Evolutionary conservation across 2,888 invertebrate species (phyloP), one percentile per base, ranked within the genome.

Genomic region (Andrena fulva): DNA sequence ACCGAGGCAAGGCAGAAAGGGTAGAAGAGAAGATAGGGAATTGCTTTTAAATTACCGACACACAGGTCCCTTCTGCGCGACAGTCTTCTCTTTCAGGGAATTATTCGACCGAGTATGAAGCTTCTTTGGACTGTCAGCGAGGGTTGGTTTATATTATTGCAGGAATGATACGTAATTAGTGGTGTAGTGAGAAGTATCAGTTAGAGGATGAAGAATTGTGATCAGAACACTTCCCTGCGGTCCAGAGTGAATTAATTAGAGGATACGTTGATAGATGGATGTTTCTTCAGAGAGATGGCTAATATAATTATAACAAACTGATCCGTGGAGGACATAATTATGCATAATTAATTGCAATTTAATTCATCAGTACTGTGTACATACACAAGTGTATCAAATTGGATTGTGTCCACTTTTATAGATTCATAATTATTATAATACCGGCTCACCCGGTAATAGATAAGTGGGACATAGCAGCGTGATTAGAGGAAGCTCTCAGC

Each of bases 21-120:
- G 64, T 52, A 31, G 27, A n/a, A 35, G 56, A 48, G 48, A 75
- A 74, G 69, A 59, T 64, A 64, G 72, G 42, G 80, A 81, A 81
- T 70, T 74, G 80, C 81, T 80, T 81, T 75, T 81, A 81, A 80
- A 81, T 74, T 81, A 80, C 75, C 64, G 50, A 71, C 33, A 52
- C 42, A 59, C 63, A 66, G 56, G 52, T 50, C 63, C 29, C 24
- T 33, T 7, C 6, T 7, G 16, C 33, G 33, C n/a, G 7, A 10
- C n/a, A 8, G 33, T 33, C 16, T 62, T 7, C n/a, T 20, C 16
- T 27, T 12, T 8, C 56, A 10, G 24, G 20, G 27, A 8, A 56
- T 56, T 56, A 56, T 20, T 20, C 20, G 52, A 52, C 52, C 20
- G 54, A 20, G 8, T n/a, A 24, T 54, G 20, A 24, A 54, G 54